Percentiles rank a stretch among this genome's conserved stretches.
phyloP scores from a whole-genome alignment of 35 echinoderm and acorn worm species.

The Heliocidaris erythrogramma region DNA sequence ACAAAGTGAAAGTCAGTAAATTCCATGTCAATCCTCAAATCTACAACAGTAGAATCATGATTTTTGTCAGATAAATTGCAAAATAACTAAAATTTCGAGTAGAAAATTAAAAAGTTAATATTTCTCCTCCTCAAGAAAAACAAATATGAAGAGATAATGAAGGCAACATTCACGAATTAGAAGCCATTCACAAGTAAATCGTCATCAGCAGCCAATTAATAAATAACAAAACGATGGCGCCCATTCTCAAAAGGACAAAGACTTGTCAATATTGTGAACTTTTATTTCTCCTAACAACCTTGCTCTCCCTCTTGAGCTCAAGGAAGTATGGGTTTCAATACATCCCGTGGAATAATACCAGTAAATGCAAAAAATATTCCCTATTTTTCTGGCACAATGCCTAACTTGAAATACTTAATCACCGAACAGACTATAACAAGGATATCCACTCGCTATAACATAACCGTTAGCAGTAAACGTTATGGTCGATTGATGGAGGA shows the following conservation, averaged over 20 bases:
- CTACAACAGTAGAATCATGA: no score
- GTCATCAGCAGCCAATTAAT: background rate
- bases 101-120: background rate
- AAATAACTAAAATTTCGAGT: background rate
- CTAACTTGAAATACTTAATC: background rate
- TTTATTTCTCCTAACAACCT: background rate
- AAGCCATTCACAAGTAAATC: background rate
- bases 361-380: background rate
- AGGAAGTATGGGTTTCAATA: background rate
- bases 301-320: background rate
- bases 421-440: slow-evolving; percentile 5
- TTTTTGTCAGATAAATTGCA: no score
- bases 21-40: background rate
- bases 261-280: background rate
- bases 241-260: background rate
- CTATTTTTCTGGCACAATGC: slow-evolving; percentile 1
- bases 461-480: background rate
- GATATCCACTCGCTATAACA: background rate
- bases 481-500: background rate
- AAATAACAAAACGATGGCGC: background rate
- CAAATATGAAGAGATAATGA: background rate
- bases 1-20: background rate
- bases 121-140: background rate
- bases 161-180: background rate
- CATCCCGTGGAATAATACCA: background rate